These are phyloP conservation scores for Sarotherodon lohbergeri DNA, from an alignment of 2,113 vertebrate genomes.

Conservation along the genomic window DNA sequence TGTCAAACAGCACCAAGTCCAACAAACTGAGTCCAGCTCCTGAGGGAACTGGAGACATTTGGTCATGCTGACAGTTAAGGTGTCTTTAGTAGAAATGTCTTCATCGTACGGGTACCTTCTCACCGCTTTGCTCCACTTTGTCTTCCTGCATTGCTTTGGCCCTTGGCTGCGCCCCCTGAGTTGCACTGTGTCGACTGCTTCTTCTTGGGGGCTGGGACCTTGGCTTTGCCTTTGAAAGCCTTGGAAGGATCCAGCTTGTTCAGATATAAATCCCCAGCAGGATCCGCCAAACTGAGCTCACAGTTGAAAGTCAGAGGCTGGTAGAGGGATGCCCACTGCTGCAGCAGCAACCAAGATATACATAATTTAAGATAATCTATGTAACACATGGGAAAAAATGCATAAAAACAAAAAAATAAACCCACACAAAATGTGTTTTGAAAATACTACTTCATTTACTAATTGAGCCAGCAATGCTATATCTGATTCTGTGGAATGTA, in stretches of 20 bases:
- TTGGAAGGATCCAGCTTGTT: slow-evolving; percentile 91
- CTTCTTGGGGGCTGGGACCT: slow-evolving; percentile 81
- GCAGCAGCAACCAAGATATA: slow-evolving; percentile 16
- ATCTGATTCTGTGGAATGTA: neutral
- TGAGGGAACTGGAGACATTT: neutral
- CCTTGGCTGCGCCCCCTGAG: slow-evolving; percentile 64
- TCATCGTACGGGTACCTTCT: neutral
- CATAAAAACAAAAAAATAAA: neutral
- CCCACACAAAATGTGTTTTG: neutral
- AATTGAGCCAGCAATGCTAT: neutral
- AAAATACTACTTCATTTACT: neutral
- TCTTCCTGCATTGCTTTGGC: slow-evolving; percentile 41
- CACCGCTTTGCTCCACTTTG: slow-evolving; percentile 48
- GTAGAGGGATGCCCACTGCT: slow-evolving; percentile 98
- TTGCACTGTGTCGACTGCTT: slow-evolving; percentile 71
- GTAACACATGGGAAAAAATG: neutral
- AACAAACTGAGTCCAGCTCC: neutral
- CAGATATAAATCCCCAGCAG: slow-evolving; percentile 71
- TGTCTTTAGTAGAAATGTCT: neutral
- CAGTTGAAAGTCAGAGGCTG: slow-evolving; percentile 84
- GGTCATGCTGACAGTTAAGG: neutral
- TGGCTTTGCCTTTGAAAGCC: slow-evolving; percentile 86
- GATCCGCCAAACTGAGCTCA: slow-evolving; percentile 67
- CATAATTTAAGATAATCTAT: neutral
- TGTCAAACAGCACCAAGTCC: neutral